These are phyloP conservation scores for Clarias fuscus DNA, from an alignment of 2,797 vertebrate genomes.

Conservation along the genomic window DNA sequence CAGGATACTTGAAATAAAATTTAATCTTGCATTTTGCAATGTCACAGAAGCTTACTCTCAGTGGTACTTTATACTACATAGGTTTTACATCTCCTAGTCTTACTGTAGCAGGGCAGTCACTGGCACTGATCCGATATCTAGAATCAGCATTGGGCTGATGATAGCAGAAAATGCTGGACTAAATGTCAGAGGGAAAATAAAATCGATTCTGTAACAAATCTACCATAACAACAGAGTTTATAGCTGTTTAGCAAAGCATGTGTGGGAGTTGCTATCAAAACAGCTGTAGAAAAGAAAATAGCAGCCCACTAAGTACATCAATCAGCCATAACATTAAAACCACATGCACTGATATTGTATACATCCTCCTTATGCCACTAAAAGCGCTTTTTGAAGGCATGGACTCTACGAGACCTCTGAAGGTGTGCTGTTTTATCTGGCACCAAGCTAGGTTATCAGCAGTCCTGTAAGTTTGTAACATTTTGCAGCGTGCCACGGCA, in stretches of 20 bases:
- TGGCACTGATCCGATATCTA: neutral
- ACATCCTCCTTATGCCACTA: too few relatives aligned
- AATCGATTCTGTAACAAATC: slow-evolving; percentile 4
- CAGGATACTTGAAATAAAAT: neutral
- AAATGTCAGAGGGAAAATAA: neutral
- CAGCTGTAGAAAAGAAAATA: neutral
- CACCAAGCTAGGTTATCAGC: too few relatives aligned
- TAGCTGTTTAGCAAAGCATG: neutral
- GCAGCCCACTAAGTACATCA: neutral
- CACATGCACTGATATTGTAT: too few relatives aligned
- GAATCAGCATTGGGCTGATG: neutral
- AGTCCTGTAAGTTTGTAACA: too few relatives aligned
- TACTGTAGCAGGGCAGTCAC: neutral
- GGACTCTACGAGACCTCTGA: too few relatives aligned
- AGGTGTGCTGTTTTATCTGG: too few relatives aligned
- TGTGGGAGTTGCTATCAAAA: neutral
- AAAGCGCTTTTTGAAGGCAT: too few relatives aligned
- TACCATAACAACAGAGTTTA: neutral
- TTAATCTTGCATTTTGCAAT: neutral
- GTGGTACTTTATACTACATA: neutral
- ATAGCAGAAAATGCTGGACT: neutral
- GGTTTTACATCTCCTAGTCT: neutral
- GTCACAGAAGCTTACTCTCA: neutral
- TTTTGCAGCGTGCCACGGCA: too few relatives aligned
- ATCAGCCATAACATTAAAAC: too few relatives aligned